Percentiles rank a stretch among this genome's conserved stretches.
phyloP scores from a whole-genome alignment of 2,113 vertebrate genomes.

The Oreochromis niloticus region DNA sequence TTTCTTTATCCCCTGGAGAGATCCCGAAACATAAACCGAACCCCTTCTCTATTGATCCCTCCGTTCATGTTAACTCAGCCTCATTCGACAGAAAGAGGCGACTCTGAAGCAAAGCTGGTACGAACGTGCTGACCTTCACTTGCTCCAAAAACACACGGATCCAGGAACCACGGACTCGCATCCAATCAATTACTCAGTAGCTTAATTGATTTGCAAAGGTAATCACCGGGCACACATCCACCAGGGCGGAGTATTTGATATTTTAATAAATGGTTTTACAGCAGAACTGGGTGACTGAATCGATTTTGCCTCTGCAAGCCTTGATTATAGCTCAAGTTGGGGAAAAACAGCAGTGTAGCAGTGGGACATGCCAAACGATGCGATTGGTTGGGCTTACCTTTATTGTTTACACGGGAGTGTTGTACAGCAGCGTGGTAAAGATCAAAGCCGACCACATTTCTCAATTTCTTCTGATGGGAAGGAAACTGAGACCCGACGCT shows the following conservation, averaged over 20 bases:
- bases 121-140: constrained; percentile 49
- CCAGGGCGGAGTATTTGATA: constrained; percentile 43
- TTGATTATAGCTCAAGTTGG: constrained; percentile 46
- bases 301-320: constrained; percentile 31
- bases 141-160: constrained; percentile 33
- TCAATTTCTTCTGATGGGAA: constrained; percentile 24
- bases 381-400: constrained; percentile 7
- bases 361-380: not conserved
- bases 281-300: constrained; percentile 39
- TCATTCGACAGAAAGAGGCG: not conserved
- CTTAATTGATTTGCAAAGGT: constrained; percentile 63
- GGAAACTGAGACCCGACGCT: constrained; percentile 16
- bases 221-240: constrained; percentile 52
- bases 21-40: constrained; percentile 24
- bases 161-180: constrained; percentile 15
- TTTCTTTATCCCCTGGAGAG: not conserved
- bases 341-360: constrained; percentile 10
- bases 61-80: constrained; percentile 9
- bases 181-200: constrained; percentile 51
- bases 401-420: not conserved
- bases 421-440: not conserved
- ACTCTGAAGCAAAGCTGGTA: constrained; percentile 6
- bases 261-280: constrained; percentile 63
- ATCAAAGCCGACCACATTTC: constrained; percentile 24
- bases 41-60: constrained; percentile 34